Evolutionary conservation across 2,888 invertebrate genomes (phyloP).

Genomic region (Furcula furcula): DNA sequence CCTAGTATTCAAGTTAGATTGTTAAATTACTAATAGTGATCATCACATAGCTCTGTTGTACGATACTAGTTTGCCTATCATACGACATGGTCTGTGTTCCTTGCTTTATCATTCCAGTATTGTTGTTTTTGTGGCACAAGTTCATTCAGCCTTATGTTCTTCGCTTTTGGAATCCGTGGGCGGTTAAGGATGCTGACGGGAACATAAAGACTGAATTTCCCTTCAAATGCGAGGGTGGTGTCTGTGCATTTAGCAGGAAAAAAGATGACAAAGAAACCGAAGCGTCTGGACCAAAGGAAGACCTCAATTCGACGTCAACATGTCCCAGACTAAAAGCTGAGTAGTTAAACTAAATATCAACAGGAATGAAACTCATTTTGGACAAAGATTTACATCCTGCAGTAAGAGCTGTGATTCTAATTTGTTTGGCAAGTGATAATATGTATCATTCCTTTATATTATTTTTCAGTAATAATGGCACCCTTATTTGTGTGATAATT

Average conservation of each 20-base stretch:
- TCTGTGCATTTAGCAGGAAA: slow-evolving; percentile 64
- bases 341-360: too few species aligned
- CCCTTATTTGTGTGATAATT: too few species aligned
- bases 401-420: too few species aligned
- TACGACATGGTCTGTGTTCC: slow-evolving; percentile 90
- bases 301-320: slow-evolving; percentile 12
- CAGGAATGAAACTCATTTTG: too few species aligned
- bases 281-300: slow-evolving; percentile 23
- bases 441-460: neutral
- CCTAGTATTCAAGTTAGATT: too few species aligned
- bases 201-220: slow-evolving; percentile 83
- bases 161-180: slow-evolving; percentile 92
- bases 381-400: too few species aligned
- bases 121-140: slow-evolving; percentile 92
- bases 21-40: too few species aligned
- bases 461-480: neutral
- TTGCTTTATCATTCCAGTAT: slow-evolving; percentile 91
- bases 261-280: slow-evolving; percentile 28
- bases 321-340: slow-evolving; percentile 43
- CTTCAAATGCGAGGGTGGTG: slow-evolving; percentile 82
- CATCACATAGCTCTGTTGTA: too few species aligned
- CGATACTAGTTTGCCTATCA: too few species aligned
- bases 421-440: too few species aligned
- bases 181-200: slow-evolving; percentile 83
- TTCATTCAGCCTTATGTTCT: slow-evolving; percentile 91